A percentile compares a stretch with the other conserved stretches of the same genome.
Evolutionary conservation across 2,888 invertebrate species (phyloP).

Genomic region (Calliopum simillimum): DNA sequence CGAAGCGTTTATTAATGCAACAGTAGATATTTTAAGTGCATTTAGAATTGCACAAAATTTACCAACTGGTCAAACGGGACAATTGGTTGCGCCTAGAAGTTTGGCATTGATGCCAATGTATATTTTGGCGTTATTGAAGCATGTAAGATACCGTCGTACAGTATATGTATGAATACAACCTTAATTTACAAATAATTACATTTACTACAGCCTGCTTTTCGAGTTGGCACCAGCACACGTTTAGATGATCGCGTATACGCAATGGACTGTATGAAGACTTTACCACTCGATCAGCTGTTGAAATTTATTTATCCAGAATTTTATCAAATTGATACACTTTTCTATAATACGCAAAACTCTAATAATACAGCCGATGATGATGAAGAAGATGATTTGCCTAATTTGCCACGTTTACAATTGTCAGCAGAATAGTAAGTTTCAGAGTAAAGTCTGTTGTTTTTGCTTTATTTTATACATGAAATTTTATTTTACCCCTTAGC

Average conservation of each 20-base stretch:
- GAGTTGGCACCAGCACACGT: conserved; percentile 87
- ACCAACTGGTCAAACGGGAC: conserved; percentile 70
- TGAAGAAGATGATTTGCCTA: conserved; percentile 68
- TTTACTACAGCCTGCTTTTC: conserved; percentile 81
- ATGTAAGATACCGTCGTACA: conserved; percentile 71
- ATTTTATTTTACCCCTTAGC: conserved; percentile 56
- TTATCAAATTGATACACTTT: conserved; percentile 85
- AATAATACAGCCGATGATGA: conserved; percentile 51
- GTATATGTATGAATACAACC: not conserved
- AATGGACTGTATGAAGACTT: conserved; percentile 92
- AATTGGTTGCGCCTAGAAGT: conserved; percentile 81
- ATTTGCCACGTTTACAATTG: conserved; percentile 85
- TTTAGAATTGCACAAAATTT: conserved; percentile 77
- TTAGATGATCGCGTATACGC: conserved; percentile 93
- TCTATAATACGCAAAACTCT: conserved; percentile 66
- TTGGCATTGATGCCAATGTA: conserved; percentile 88
- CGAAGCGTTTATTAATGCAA: conserved; percentile 96
- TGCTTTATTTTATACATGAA: not conserved
- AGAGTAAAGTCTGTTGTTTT: not conserved
- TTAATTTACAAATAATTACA: not conserved
- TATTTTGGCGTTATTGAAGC: conserved; percentile 89
- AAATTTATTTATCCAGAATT: conserved; percentile 92
- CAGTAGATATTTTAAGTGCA: conserved; percentile 86
- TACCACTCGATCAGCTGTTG: conserved; percentile 84
- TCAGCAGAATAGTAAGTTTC: conserved; percentile 77